Evolutionary conservation across 2,888 invertebrate genomes (phyloP).

Genomic region (Terebella lapidaria): DNA sequence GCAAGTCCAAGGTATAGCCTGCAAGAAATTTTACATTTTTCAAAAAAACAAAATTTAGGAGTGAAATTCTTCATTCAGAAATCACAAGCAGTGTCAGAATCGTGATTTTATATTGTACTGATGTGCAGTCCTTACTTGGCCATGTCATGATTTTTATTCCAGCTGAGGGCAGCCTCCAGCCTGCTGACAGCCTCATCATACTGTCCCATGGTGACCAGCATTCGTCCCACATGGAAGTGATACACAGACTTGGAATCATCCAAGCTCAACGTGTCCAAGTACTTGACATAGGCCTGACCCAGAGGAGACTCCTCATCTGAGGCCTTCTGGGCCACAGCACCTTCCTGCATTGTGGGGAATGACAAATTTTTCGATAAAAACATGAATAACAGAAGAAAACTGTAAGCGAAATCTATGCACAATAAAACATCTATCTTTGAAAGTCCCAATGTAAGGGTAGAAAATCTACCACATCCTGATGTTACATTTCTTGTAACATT

Average conservation of each 20-base stretch:
- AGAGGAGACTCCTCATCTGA: conserved; percentile 41
- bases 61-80: not conserved
- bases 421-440: too few species aligned
- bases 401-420: too few species aligned
- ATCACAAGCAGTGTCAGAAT: too few species aligned
- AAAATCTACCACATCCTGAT: too few species aligned
- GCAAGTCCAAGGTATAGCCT: conserved; percentile 50
- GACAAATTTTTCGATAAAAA: too few species aligned
- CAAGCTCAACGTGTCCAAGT: conserved; percentile 44
- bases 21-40: too few species aligned
- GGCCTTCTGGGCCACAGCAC: conserved; percentile 47
- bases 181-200: conserved; percentile 44
- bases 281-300: conserved; percentile 49
- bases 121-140: conserved; percentile 38
- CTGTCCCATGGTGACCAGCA: conserved; percentile 45
- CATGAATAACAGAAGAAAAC: too few species aligned
- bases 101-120: too few species aligned
- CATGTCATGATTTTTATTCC: conserved; percentile 42
- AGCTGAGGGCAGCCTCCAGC: conserved; percentile 43
- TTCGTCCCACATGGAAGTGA: conserved; percentile 49
- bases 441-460: too few species aligned
- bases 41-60: not conserved
- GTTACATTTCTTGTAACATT: too few species aligned
- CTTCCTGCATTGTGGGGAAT: conserved; percentile 34
- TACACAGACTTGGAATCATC: conserved; percentile 42